Conservation (phyloP, 2,113 vertebrate species). For the Crotalus tigris region DNA sequence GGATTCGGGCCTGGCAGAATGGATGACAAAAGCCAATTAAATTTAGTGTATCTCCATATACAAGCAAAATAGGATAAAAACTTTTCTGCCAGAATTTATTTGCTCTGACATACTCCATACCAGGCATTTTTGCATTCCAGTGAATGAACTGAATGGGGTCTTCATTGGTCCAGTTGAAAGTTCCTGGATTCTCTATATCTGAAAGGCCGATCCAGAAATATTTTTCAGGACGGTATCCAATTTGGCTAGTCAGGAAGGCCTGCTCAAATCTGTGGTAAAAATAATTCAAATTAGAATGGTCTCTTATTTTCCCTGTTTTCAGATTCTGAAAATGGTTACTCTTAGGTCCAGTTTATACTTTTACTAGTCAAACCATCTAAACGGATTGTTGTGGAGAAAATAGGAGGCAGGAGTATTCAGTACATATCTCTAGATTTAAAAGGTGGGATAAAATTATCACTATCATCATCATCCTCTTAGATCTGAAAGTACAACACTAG, state of each 20-base stretch:
- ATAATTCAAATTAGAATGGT: not conserved
- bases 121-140: conserved; percentile 90
- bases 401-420: not conserved
- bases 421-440: not conserved
- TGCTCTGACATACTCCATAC: conserved; percentile 58
- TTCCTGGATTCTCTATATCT: conserved; percentile 69
- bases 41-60: not conserved
- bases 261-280: conserved; percentile 83
- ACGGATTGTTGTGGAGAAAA: not conserved
- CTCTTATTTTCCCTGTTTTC: not conserved
- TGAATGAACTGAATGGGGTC: conserved; percentile 81
- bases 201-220: conserved; percentile 93
- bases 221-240: conserved; percentile 85
- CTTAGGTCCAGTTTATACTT: not conserved
- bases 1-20: conserved; percentile 74
- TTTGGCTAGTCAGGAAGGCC: conserved; percentile 86
- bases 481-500: not conserved
- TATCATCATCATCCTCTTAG: not conserved
- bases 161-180: conserved; percentile 76
- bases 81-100: not conserved
- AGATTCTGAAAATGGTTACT: not conserved
- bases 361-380: not conserved
- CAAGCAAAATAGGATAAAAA: not conserved
- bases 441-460: not conserved
- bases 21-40: not conserved